Conservation (phyloP, 2,113 vertebrate species). For the Varanus komodoensis region DNA sequence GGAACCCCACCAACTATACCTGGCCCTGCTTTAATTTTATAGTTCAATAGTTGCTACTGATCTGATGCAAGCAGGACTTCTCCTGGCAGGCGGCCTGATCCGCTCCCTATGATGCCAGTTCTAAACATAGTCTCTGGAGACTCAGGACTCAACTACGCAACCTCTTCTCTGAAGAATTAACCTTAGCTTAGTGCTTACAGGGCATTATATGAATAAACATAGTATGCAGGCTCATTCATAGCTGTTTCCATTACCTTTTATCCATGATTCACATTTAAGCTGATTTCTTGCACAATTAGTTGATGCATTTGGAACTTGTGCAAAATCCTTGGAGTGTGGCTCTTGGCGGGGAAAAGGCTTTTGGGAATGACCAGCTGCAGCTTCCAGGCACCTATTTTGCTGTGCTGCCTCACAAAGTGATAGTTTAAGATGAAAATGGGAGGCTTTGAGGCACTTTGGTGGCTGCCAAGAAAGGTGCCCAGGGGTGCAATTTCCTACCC, state of each 20-base stretch:
- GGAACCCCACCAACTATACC: not conserved
- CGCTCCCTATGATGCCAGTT: slow-evolving; percentile 31
- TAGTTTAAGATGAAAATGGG: too few relatives aligned
- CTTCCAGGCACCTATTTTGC: too few relatives aligned
- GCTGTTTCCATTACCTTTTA: not conserved
- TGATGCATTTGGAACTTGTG: not conserved
- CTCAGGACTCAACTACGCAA: slow-evolving; percentile 24
- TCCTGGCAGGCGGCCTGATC: slow-evolving; percentile 44
- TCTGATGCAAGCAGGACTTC: not conserved
- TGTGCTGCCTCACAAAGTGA: too few relatives aligned
- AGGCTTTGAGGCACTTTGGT: too few relatives aligned
- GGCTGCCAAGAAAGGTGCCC: too few relatives aligned
- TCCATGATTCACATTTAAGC: not conserved
- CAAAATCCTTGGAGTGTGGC: not conserved
- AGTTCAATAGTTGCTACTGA: slow-evolving; percentile 22
- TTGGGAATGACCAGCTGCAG: too few relatives aligned
- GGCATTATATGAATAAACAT: slow-evolving; percentile 39
- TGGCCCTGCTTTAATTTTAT: not conserved
- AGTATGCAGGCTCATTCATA: not conserved
- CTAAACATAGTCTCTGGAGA: slow-evolving; percentile 1
- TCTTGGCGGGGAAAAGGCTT: not conserved
- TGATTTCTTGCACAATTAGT: not conserved
- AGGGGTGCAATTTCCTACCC: not conserved
- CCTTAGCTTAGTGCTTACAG: slow-evolving; percentile 18
- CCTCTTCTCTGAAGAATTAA: not conserved